Conservation (phyloP, 2,888 invertebrate genomes). For the Synergus itoensis region DNA sequence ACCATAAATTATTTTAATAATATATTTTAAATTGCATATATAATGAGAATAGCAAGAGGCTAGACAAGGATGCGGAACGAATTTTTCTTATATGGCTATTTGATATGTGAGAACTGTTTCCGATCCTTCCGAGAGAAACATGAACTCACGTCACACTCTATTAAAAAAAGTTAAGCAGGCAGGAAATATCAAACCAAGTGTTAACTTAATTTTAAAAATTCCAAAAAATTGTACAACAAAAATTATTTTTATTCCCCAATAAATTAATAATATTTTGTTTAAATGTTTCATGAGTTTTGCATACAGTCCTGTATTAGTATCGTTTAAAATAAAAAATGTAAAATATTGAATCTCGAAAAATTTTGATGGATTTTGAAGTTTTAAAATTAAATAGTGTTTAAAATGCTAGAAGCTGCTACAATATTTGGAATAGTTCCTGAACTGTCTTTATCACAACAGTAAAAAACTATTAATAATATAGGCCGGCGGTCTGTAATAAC, state of each 20-base stretch:
- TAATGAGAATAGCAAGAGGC: background rate
- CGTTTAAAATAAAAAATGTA: no score
- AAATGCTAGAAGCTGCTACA: background rate
- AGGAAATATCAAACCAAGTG: background rate
- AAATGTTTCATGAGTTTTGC: no score
- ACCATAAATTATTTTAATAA: background rate
- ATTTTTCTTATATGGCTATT: slow-evolving; percentile 18
- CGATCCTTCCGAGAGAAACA: slow-evolving; percentile 46
- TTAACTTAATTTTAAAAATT: background rate
- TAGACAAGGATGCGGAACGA: background rate
- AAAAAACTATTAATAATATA: slow-evolving; percentile 28
- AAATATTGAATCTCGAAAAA: no score
- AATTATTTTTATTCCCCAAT: background rate
- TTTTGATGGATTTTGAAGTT: no score
- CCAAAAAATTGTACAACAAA: background rate
- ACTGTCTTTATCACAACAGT: background rate
- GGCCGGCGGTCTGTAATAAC: background rate
- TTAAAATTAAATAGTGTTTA: background rate
- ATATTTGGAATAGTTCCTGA: background rate
- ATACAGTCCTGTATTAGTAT: no score
- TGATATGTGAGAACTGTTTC: slow-evolving; percentile 47
- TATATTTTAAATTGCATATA: background rate
- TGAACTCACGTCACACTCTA: slow-evolving; percentile 27
- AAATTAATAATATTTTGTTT: no score
- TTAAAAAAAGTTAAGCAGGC: slow-evolving; percentile 38